A percentile compares a stretch with the other conserved stretches of the same genome.
Evolutionary conservation across 2,888 invertebrate genomes (phyloP).

Genomic region (Hydraecia micacea): DNA sequence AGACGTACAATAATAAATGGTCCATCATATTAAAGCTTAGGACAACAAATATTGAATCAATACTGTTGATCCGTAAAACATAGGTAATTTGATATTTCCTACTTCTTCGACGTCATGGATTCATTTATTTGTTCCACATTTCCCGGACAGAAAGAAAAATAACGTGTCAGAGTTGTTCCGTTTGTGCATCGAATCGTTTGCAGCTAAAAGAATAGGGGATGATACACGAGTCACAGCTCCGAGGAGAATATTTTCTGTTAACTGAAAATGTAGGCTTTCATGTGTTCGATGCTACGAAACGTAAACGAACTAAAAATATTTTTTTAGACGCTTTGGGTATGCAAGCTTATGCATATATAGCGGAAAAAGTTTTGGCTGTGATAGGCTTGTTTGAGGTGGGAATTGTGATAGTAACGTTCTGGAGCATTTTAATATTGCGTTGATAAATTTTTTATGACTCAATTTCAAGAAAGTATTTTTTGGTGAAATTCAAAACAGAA

Average conservation of each 20-base stretch:
- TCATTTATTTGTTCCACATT: slow-evolving; percentile 49
- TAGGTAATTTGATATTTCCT: slow-evolving; percentile 25
- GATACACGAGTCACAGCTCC: slow-evolving; percentile 34
- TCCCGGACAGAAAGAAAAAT: slow-evolving; percentile 38
- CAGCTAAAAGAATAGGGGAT: slow-evolving; percentile 54
- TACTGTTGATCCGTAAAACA: slow-evolving; percentile 27
- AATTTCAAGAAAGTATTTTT: slow-evolving; percentile 2
- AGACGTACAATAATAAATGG: slow-evolving; percentile 8
- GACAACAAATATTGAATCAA: slow-evolving; percentile 40
- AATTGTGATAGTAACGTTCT: background rate
- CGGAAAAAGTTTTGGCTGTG: background rate
- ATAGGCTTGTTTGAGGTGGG: background rate
- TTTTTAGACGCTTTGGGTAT: slow-evolving; percentile 1
- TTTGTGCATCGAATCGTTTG: slow-evolving; percentile 61
- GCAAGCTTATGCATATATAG: background rate
- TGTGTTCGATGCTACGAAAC: slow-evolving; percentile 13
- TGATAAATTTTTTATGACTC: background rate
- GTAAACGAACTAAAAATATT: background rate
- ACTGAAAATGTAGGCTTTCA: slow-evolving; percentile 44
- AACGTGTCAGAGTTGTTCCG: slow-evolving; percentile 50
- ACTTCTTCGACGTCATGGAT: slow-evolving; percentile 34
- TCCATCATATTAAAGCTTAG: slow-evolving; percentile 14
- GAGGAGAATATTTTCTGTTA: slow-evolving; percentile 31
- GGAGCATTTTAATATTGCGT: background rate
- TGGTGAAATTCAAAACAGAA: background rate